phyloP scores from a whole-genome alignment of 1,140 invertebrate species.

The Aporrectodea caliginosa region DNA sequence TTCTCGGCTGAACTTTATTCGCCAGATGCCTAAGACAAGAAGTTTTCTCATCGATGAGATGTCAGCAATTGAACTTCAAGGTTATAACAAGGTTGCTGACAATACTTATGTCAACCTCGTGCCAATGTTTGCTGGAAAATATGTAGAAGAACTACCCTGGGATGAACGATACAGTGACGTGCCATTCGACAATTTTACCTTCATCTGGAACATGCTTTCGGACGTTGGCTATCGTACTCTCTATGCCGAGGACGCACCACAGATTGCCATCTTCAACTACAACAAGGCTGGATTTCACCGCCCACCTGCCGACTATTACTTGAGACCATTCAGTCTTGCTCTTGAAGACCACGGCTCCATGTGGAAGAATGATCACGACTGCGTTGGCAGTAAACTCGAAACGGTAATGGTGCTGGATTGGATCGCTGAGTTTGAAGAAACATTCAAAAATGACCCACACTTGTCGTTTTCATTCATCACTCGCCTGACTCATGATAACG shows the following conservation, averaged over 20 bases:
- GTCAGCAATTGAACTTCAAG: conserved; percentile 46
- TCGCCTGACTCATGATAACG: conserved; percentile 51
- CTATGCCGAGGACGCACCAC: conserved; percentile 57
- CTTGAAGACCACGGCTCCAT: conserved; percentile 43
- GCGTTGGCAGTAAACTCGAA: conserved; percentile 43
- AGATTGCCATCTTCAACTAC: conserved; percentile 58
- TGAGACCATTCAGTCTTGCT: conserved; percentile 51
- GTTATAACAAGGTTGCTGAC: conserved; percentile 53
- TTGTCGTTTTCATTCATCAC: conserved; percentile 54
- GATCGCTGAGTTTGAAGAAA: conserved; percentile 41
- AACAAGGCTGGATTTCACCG: conserved; percentile 54
- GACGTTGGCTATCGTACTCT: conserved; percentile 56
- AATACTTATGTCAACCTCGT: conserved; percentile 56
- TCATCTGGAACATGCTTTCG: conserved; percentile 59
- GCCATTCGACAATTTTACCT: conserved; percentile 54
- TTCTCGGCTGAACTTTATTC: conserved; percentile 76
- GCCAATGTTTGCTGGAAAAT: conserved; percentile 50
- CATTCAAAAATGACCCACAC: conserved; percentile 39
- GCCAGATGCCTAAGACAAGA: conserved; percentile 73
- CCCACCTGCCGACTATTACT: conserved; percentile 57
- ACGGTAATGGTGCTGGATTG: conserved; percentile 49
- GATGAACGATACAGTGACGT: conserved; percentile 42
- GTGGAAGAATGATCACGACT: conserved; percentile 48
- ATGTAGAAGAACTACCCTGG: conserved; percentile 51
- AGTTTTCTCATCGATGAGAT: conserved; percentile 57